Conservation (phyloP, 2,888 invertebrate species). For the Theretra japonica region DNA sequence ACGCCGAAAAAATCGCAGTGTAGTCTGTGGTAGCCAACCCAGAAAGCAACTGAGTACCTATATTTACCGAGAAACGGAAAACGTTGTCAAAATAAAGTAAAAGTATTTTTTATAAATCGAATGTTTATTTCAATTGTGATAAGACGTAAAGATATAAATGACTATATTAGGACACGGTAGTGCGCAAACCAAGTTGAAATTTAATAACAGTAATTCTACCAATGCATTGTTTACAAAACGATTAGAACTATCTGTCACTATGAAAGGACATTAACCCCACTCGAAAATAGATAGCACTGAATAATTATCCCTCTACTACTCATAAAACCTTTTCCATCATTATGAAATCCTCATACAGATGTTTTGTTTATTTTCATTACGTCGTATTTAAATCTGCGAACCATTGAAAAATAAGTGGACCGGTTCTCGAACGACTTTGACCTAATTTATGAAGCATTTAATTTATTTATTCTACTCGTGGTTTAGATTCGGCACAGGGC, state of each 20-base stretch:
- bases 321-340: background rate
- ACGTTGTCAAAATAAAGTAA: too few species aligned
- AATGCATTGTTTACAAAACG: background rate
- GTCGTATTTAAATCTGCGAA: slow-evolving; percentile 1
- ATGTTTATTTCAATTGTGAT: too few species aligned
- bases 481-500: slow-evolving; percentile 15
- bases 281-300: background rate
- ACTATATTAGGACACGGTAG: background rate
- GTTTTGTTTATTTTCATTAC: background rate
- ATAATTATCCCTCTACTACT: background rate
- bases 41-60: too few species aligned
- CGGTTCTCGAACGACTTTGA: slow-evolving; percentile 26
- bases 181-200: too few species aligned
- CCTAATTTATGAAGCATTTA: slow-evolving; percentile 5
- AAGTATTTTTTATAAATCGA: too few species aligned
- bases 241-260: background rate
- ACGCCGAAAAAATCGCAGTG: too few species aligned
- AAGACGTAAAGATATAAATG: background rate
- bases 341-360: background rate
- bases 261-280: background rate
- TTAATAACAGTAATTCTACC: background rate
- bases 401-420: slow-evolving; percentile 8
- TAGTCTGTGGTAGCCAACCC: too few species aligned
- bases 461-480: slow-evolving; percentile 21
- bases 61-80: too few species aligned